These are phyloP conservation scores for Sylvilagus floridanus DNA, from an alignment of 2,797 vertebrate genomes.

Conservation along the genomic window DNA sequence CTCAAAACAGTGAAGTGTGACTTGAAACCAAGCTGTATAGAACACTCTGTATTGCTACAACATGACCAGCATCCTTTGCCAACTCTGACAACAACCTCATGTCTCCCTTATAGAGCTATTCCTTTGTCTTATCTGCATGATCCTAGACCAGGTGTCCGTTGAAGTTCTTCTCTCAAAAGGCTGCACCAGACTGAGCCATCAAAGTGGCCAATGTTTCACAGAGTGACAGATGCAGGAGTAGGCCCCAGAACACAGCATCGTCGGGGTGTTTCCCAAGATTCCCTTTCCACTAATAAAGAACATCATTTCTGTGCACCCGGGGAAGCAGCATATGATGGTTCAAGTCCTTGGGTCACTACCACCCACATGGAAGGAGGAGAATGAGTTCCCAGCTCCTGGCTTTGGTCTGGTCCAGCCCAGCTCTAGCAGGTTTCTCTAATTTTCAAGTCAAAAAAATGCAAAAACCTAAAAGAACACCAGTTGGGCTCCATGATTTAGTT, in stretches of 20 bases:
- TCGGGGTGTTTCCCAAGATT: background rate
- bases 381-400: too few relatives aligned
- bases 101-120: background rate
- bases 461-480: background rate
- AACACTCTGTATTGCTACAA: background rate
- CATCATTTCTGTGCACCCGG: background rate
- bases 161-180: background rate
- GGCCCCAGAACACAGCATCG: background rate
- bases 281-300: background rate
- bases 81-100: background rate
- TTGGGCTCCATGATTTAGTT: background rate
- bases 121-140: rapidly evolving
- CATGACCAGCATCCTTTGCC: background rate
- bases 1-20: rapidly evolving
- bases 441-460: too few relatives aligned
- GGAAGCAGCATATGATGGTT: too few relatives aligned
- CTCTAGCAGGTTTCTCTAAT: too few relatives aligned
- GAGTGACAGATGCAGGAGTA: background rate
- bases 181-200: background rate
- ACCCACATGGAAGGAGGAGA: too few relatives aligned
- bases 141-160: background rate
- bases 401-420: too few relatives aligned
- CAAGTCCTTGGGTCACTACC: too few relatives aligned
- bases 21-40: background rate
- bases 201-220: background rate